Evolutionary conservation across 2,113 vertebrate genomes (phyloP), one percentile per base, ranked within the genome.

Genomic region (Sebastes fasciatus): DNA sequence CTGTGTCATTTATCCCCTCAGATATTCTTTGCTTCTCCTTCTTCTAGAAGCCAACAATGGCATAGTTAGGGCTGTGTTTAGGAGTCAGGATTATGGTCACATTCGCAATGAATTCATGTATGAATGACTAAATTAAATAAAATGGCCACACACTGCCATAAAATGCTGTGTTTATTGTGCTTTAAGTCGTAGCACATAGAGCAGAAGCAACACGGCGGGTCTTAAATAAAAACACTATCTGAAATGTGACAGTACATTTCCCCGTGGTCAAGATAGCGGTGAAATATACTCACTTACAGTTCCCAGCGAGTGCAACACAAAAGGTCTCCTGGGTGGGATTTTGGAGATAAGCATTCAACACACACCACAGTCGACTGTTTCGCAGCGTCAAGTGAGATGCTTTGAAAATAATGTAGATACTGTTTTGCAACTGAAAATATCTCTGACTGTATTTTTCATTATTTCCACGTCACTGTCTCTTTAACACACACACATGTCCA

Each of bases 171-270:
- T 16, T 65, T 73, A 17, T 55, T 43, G 1, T 42, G 12, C 11
- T 71, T 40, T 42, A 45, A 14, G 52, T 14, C 1, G 0, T 4
- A 17, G 23, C 34, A 43, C 9, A 4, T 19, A 46, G 4, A 49
- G 48, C 0, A 71, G 57, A 65, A 79, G 21, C 46, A 62, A 76
- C 23, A 64, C 76, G 70, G 68, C 10, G 1, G 34, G 13, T 68
- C 46, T 72, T 72, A 75, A 68, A 86, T 52, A 72, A 70, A 74
- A 88, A 75, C 21, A 61, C 17, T 46, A 65, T 81, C 54, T 83
- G 62, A 78, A 84, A 83, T 68, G 67, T 79, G 65, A 62, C 57
- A 57, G 46, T 60, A 40, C 52, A 62, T 78, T 77, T 82, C 62
- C 34, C 26, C 17, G 4, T 1, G 45, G 74, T 77, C 17, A 46